phyloP scores from a whole-genome alignment of 1,140 invertebrate genomes.

The Hycleus cichorii region DNA sequence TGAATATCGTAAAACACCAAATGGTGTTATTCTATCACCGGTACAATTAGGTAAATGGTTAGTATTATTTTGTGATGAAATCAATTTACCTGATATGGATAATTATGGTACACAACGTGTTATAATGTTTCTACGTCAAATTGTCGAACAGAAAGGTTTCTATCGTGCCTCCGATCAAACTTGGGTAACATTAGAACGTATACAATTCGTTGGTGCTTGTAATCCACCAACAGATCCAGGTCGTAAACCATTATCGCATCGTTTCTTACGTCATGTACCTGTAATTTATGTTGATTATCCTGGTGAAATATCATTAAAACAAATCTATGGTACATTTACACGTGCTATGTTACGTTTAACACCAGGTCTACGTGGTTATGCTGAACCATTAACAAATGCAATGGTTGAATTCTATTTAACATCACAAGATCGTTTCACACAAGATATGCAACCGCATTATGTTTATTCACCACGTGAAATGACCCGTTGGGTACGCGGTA shows the following conservation, averaged over 20 bases:
- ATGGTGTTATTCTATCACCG: constrained; percentile 90
- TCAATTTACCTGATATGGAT: constrained; percentile 99
- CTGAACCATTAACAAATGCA: constrained; percentile 93
- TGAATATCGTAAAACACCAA: constrained; percentile 96
- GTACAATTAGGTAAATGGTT: constrained; percentile 98
- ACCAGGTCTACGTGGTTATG: constrained; percentile 81
- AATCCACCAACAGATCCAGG: constrained; percentile 99
- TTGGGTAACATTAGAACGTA: constrained; percentile 94
- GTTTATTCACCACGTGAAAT: constrained; percentile 99
- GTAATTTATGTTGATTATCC: constrained; percentile 99
- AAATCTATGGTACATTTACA: constrained; percentile 98
- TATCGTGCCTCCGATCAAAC: constrained; percentile 90
- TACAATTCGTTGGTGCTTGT: constrained; percentile 99
- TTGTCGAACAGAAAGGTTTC: constrained; percentile 92
- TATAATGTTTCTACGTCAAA: constrained; percentile 95
- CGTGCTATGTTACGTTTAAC: constrained; percentile 93
- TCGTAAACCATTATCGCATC: constrained; percentile 91
- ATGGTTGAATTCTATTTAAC: constrained; percentile 99
- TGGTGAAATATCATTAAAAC: constrained; percentile 92
- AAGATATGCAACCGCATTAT: constrained; percentile 99
- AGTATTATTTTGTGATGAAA: constrained; percentile 99
- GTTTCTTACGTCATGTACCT: constrained; percentile 90
- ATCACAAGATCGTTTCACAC: constrained; percentile 96
- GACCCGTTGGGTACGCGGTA: constrained; percentile 98
- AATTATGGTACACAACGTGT: constrained; percentile 97